A percentile compares a stretch with the other conserved stretches of the same genome.
These are phyloP conservation scores for Pantelozetes paolii DNA, from an alignment of 2,888 invertebrate species.

Conservation along the genomic window DNA sequence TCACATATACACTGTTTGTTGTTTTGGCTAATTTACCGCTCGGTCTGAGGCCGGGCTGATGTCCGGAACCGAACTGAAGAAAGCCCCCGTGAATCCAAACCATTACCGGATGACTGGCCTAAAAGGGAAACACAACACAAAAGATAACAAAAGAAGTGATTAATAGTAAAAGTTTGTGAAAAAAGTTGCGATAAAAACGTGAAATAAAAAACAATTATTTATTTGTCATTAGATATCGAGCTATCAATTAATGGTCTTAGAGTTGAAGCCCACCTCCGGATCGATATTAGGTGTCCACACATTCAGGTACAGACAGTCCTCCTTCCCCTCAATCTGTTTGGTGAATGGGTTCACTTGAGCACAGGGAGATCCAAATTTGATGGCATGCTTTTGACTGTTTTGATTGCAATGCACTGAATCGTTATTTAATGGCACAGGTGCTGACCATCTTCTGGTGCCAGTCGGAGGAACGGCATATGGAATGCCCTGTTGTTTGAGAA, in stretches of 20 bases:
- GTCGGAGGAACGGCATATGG: constrained; percentile 46
- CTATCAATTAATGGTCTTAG: not conserved
- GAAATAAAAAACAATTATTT: not conserved
- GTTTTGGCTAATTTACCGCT: constrained; percentile 70
- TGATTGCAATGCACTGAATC: constrained; percentile 42
- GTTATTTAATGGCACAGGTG: constrained; percentile 45
- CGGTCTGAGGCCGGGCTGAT: constrained; percentile 58
- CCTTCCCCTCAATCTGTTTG: constrained; percentile 43
- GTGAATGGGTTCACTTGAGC: constrained; percentile 46
- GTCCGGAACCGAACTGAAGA: constrained; percentile 32
- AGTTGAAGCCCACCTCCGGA: constrained; percentile 5
- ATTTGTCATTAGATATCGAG: not conserved
- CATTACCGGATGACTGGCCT: constrained; percentile 49
- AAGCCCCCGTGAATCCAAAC: constrained; percentile 52
- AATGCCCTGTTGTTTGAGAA: too few relatives aligned
- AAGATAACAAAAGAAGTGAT: not conserved
- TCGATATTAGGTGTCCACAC: constrained; percentile 37
- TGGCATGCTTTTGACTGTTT: constrained; percentile 41
- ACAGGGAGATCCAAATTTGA: constrained; percentile 46
- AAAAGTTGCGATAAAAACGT: not conserved
- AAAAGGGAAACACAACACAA: not conserved
- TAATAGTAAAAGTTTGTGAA: too few relatives aligned
- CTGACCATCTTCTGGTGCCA: constrained; percentile 44
- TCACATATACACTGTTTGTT: constrained; percentile 74
- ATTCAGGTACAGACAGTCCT: constrained; percentile 37